Percentiles rank a stretch among this genome's conserved stretches.
phyloP scores from a whole-genome alignment of 2,888 invertebrate genomes.

The Melolontha melolontha region DNA sequence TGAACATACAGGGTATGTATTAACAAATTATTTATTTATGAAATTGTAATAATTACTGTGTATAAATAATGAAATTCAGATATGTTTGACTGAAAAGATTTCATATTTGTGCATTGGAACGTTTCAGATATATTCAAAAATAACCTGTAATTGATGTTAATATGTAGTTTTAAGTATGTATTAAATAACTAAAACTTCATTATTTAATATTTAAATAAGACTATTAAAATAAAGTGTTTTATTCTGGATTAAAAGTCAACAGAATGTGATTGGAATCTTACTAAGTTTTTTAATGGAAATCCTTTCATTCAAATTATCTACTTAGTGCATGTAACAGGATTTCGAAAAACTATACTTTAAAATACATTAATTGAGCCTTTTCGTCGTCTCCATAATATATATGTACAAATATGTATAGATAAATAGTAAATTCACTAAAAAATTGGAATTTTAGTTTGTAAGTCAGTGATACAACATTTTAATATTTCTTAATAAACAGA shows the following conservation, averaged over 20 bases:
- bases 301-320: constrained; percentile 20
- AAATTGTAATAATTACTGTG: constrained; percentile 27
- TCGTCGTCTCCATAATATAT: constrained; percentile 22
- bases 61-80: constrained; percentile 4
- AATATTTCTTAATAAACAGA: background rate
- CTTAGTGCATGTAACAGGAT: constrained; percentile 29
- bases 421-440: constrained; percentile 29
- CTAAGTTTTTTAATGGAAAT: background rate
- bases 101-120: background rate
- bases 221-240: no score
- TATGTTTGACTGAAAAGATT: constrained; percentile 34
- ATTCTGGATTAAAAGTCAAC: no score
- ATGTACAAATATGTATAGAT: constrained; percentile 18
- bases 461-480: constrained; percentile 16
- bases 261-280: no score
- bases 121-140: no score
- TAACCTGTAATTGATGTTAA: no score
- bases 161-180: no score
- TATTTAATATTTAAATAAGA: no score
- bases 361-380: constrained; percentile 37
- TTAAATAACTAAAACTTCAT: no score
- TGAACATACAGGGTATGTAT: constrained; percentile 8
- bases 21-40: constrained; percentile 33
- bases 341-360: constrained; percentile 26
- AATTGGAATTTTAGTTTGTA: constrained; percentile 13